Evolutionary conservation across 1,140 invertebrate genomes (phyloP).

Genomic region (Agrilus planipennis): DNA sequence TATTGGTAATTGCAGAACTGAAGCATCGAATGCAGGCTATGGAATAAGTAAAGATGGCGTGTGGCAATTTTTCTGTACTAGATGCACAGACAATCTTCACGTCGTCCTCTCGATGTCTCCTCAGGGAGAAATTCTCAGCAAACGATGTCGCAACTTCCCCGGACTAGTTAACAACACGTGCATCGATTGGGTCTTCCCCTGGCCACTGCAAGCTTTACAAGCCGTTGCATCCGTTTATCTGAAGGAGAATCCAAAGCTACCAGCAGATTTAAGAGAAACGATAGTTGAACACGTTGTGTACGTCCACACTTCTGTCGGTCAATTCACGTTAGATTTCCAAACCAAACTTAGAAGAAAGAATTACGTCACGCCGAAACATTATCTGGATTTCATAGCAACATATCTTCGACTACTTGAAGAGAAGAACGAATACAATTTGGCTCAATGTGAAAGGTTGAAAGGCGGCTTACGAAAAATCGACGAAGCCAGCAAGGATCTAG

Average conservation of each 20-base stretch:
- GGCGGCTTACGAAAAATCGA: constrained; percentile 66
- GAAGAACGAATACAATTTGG: constrained; percentile 50
- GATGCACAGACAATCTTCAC: constrained; percentile 70
- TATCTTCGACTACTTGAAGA: constrained; percentile 64
- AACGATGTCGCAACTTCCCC: constrained; percentile 77
- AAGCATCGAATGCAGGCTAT: constrained; percentile 54
- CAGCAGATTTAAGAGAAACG: constrained; percentile 36
- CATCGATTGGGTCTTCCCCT: constrained; percentile 87
- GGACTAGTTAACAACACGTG: constrained; percentile 85
- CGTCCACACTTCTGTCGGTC: constrained; percentile 60
- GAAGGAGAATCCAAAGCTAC: constrained; percentile 39
- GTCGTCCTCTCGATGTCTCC: constrained; percentile 85
- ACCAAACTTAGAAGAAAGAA: constrained; percentile 61
- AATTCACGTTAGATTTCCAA: constrained; percentile 61
- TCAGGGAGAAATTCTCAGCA: constrained; percentile 64
- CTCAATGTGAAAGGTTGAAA: constrained; percentile 53
- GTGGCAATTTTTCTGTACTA: constrained; percentile 74
- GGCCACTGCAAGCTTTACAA: constrained; percentile 78
- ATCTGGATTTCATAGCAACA: constrained; percentile 70
- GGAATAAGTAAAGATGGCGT: constrained; percentile 60
- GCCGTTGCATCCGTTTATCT: constrained; percentile 75
- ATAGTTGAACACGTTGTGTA: constrained; percentile 75
- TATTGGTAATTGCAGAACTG: constrained; percentile 49
- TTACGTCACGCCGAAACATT: constrained; percentile 84
- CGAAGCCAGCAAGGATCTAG: constrained; percentile 62